These are phyloP conservation scores for Hylaea fasciaria DNA, from an alignment of 2,888 invertebrate genomes.

Conservation along the genomic window DNA sequence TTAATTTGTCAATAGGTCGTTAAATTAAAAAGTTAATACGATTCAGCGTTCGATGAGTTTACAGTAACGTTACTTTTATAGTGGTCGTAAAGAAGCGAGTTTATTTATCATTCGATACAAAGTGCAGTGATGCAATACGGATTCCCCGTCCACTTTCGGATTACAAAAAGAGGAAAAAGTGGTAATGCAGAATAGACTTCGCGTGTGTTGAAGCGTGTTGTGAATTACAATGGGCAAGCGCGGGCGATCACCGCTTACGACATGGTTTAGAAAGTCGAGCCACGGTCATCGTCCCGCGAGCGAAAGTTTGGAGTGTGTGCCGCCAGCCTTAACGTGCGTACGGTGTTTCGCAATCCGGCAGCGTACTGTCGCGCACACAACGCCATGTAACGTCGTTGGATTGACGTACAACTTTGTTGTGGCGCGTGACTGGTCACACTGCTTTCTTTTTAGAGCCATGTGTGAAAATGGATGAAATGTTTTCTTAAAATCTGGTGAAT, in stretches of 20 bases:
- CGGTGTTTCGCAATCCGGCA: slow-evolving; percentile 58
- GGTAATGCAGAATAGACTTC: slow-evolving; percentile 64
- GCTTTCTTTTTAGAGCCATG: slow-evolving; percentile 17
- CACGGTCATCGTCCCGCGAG: slow-evolving; percentile 81
- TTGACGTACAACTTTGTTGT: slow-evolving; percentile 1
- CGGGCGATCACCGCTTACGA: slow-evolving; percentile 79
- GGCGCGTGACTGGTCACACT: neutral
- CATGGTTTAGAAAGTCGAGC: slow-evolving; percentile 81
- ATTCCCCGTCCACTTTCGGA: slow-evolving; percentile 62
- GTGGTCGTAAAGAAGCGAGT: slow-evolving; percentile 26
- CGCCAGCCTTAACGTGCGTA: slow-evolving; percentile 63
- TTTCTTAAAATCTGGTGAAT: slow-evolving; percentile 8
- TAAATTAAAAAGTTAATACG: slow-evolving; percentile 20
- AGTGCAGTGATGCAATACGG: slow-evolving; percentile 27
- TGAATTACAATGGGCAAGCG: slow-evolving; percentile 74
- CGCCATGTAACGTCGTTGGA: neutral
- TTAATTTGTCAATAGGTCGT: slow-evolving; percentile 18
- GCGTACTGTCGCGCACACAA: slow-evolving; percentile 42
- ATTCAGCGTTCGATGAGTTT: slow-evolving; percentile 19
- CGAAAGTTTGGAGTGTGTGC: slow-evolving; percentile 75
- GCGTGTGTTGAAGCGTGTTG: slow-evolving; percentile 75
- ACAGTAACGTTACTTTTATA: slow-evolving; percentile 36
- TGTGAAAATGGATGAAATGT: neutral
- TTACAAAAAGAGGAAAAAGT: slow-evolving; percentile 38
- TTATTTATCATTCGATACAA: slow-evolving; percentile 20